Conservation (phyloP, 30 jellyfish, hydroid and myxozoan genomes). For the Hydractinia echinata region DNA sequence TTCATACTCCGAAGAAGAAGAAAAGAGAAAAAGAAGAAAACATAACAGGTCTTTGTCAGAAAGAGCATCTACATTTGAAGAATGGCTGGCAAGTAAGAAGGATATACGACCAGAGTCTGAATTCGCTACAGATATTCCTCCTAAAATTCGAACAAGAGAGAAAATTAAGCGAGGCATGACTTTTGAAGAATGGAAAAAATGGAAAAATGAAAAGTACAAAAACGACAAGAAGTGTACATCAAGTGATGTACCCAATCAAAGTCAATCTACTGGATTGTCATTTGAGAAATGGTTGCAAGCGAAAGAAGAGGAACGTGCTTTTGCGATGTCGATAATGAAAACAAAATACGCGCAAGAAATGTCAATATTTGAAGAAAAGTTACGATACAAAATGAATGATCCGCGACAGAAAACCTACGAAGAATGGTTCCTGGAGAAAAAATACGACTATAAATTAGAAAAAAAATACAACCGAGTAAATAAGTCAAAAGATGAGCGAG, state of each 20-base stretch:
- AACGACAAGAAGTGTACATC: not conserved
- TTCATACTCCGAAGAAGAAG: not conserved
- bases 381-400: not conserved
- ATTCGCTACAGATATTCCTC: not conserved
- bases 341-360: not conserved
- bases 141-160: not conserved
- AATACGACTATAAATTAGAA: not conserved
- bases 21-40: not conserved
- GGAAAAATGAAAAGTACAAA: not conserved
- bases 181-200: conserved; percentile 15
- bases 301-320: not conserved
- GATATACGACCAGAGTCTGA: not conserved
- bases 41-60: not conserved
- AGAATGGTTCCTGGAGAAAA: conserved; percentile 24
- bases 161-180: conserved; percentile 10
- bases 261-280: not conserved
- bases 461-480: not conserved
- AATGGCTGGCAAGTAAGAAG: conserved; percentile 6
- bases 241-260: not conserved
- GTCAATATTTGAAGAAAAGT: not conserved
- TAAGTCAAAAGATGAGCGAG: not conserved
- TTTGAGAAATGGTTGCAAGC: conserved; percentile 19
- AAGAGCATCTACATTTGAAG: conserved; percentile 1
- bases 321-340: not conserved
- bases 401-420: conserved; percentile 20